Percentiles rank a stretch among this genome's conserved stretches.
Conservation (phyloP, 2,888 invertebrate species). For the Eupithecia centaureata region DNA sequence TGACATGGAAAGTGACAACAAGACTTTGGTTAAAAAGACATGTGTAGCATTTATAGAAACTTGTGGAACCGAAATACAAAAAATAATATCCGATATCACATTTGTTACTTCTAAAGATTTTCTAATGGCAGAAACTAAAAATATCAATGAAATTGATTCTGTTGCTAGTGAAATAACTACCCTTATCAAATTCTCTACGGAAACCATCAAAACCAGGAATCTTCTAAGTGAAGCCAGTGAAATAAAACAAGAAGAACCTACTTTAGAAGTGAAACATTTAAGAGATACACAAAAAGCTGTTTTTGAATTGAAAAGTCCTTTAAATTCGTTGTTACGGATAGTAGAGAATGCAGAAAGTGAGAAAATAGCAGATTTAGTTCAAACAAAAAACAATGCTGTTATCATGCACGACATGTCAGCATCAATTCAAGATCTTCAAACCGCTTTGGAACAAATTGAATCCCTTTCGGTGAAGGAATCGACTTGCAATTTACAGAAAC, state of each 20-base stretch:
- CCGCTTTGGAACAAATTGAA: constrained; percentile 76
- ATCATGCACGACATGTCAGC: constrained; percentile 75
- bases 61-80: constrained; percentile 82
- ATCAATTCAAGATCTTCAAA: constrained; percentile 79
- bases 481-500: constrained; percentile 60
- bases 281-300: constrained; percentile 74
- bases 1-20: constrained; percentile 86
- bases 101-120: constrained; percentile 73
- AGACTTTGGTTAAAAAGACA: constrained; percentile 87
- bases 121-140: constrained; percentile 69
- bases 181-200: constrained; percentile 79
- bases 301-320: constrained; percentile 68
- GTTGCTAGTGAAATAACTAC: constrained; percentile 79
- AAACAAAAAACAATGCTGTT: constrained; percentile 64
- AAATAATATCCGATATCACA: constrained; percentile 76
- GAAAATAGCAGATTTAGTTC: constrained; percentile 51
- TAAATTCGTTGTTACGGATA: constrained; percentile 67
- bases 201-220: constrained; percentile 78
- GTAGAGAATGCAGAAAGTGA: constrained; percentile 63
- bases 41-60: constrained; percentile 87
- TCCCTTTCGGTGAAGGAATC: constrained; percentile 82
- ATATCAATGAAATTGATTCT: constrained; percentile 72
- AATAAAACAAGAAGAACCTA: constrained; percentile 60
- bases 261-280: constrained; percentile 66
- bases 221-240: constrained; percentile 67